phyloP scores from a whole-genome alignment of 2,888 invertebrate species.

The Metacarcinus magister region DNA sequence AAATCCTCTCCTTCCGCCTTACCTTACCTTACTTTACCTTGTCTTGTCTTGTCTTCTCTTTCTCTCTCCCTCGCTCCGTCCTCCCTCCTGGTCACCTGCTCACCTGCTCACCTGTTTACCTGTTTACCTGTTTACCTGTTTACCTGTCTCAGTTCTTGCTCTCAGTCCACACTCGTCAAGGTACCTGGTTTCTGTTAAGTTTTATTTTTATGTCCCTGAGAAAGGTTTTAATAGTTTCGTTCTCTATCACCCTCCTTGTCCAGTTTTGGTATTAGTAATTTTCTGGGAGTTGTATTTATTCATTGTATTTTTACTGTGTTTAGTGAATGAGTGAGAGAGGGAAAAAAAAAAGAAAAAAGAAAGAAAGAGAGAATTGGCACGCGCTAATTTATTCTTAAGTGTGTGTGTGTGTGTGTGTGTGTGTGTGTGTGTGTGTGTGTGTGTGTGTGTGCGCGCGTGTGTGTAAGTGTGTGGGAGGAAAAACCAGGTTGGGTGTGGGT shows the following conservation, averaged over 20 bases:
- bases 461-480: background rate
- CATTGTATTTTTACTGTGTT: background rate
- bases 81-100: too few species aligned
- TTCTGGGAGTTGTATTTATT: background rate
- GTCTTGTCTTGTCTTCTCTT: background rate
- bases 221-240: background rate
- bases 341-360: too few species aligned
- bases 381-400: too few species aligned
- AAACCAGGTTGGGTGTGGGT: slow-evolving; percentile 10
- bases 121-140: background rate
- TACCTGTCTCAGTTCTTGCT: background rate
- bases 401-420: background rate
- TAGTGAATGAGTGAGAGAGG: too few species aligned
- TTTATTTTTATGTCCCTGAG: too few species aligned
- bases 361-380: too few species aligned
- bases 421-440: slow-evolving; percentile 26
- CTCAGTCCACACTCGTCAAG: too few species aligned
- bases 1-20: background rate
- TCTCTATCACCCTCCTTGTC: background rate
- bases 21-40: background rate
- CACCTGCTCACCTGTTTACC: background rate
- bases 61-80: too few species aligned
- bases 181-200: too few species aligned
- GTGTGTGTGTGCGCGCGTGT: background rate
- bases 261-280: background rate